A percentile compares a stretch with the other conserved stretches of the same genome.
These are phyloP conservation scores for Manis javanica DNA, from an alignment of 2,797 vertebrate species.

Conservation along the genomic window DNA sequence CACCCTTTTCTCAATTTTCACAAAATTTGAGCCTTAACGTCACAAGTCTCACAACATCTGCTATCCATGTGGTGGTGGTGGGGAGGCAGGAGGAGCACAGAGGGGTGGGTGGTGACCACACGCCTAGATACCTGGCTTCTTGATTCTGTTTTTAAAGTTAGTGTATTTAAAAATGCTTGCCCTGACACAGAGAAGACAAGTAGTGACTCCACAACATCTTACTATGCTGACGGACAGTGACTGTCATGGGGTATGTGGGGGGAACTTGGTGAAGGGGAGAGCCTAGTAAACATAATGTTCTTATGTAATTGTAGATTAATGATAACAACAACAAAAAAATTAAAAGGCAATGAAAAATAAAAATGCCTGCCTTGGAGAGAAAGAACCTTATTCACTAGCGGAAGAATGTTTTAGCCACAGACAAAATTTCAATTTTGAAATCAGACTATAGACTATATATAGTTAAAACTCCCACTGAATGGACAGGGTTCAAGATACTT, in stretches of 20 bases:
- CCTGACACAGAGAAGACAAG: too few species aligned
- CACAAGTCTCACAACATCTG: not conserved
- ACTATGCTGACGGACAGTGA: too few species aligned
- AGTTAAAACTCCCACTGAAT: not conserved
- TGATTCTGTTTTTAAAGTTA: not conserved
- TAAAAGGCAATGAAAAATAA: not conserved
- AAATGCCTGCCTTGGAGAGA: not conserved
- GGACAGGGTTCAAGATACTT: not conserved
- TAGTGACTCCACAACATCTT: too few species aligned
- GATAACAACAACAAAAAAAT: too few species aligned
- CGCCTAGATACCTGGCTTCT: not conserved
- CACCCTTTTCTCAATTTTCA: not conserved
- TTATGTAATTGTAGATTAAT: too few species aligned
- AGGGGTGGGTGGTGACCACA: not conserved
- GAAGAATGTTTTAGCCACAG: not conserved
- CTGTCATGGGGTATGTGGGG: too few species aligned
- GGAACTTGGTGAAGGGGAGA: too few species aligned
- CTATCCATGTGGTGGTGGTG: not conserved
- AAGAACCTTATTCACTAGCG: not conserved
- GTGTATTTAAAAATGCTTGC: not conserved
- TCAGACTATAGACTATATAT: not conserved
- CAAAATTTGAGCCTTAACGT: not conserved
- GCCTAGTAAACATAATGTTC: too few species aligned
- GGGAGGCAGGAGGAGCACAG: accelerated
- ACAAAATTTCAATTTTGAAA: slow-evolving; percentile 14